These are phyloP conservation scores for Plutomurus gul DNA, from an alignment of 1,140 invertebrate genomes.

Conservation along the genomic window DNA sequence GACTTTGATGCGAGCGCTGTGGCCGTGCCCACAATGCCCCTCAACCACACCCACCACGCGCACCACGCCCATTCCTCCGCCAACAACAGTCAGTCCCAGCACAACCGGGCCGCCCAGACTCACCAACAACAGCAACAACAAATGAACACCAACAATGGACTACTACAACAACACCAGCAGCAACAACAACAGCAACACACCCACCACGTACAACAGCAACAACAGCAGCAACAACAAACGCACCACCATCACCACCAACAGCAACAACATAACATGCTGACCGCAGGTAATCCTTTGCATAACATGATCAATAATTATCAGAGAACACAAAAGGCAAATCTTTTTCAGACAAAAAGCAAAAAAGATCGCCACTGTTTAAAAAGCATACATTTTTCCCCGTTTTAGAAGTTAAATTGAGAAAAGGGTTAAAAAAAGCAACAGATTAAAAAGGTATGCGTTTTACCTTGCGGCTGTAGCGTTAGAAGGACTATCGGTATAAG, in stretches of 20 bases:
- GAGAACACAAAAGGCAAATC: not conserved
- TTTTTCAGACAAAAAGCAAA: not conserved
- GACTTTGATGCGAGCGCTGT: constrained; percentile 41
- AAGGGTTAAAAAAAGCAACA: too few relatives aligned
- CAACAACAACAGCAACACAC: not conserved
- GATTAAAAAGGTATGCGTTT: too few relatives aligned
- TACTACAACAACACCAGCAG: not conserved
- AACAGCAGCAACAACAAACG: constrained; percentile 37
- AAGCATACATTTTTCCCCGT: too few relatives aligned
- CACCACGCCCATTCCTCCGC: not conserved
- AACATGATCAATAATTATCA: too few relatives aligned
- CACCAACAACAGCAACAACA: constrained; percentile 32
- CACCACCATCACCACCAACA: not conserved
- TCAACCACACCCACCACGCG: not conserved
- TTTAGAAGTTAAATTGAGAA: too few relatives aligned
- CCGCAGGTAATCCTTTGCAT: too few relatives aligned
- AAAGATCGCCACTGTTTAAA: too few relatives aligned
- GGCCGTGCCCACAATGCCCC: not conserved
- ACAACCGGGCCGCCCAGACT: not conserved
- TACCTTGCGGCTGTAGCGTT: too few relatives aligned
- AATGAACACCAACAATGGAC: not conserved
- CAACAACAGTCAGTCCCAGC: not conserved
- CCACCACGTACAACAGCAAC: not conserved
- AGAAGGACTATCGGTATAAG: too few relatives aligned
- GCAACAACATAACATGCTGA: not conserved